Conservation (phyloP, 1,140 invertebrate genomes). For the Pollicipes pollicipes region DNA sequence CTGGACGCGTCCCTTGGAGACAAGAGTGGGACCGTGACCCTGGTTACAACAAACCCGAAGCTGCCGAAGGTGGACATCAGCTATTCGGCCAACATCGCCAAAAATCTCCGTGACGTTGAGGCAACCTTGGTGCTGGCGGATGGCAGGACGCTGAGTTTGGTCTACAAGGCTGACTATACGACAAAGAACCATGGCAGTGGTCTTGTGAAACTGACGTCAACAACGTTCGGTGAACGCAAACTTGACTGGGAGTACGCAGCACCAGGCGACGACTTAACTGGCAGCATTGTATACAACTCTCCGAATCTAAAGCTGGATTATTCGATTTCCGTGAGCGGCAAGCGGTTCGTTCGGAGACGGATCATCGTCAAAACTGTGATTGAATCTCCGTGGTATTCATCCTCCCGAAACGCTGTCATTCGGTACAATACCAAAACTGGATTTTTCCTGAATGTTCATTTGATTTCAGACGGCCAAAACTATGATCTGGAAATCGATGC, state of each 20-base stretch:
- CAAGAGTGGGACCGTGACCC: neutral
- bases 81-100: neutral
- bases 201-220: neutral
- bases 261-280: neutral
- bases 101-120: neutral
- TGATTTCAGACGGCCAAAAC: neutral
- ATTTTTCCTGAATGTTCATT: neutral
- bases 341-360: neutral
- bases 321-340: neutral
- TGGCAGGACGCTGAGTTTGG: neutral
- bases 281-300: neutral
- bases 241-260: neutral
- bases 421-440: neutral
- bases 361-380: neutral
- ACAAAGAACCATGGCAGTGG: neutral
- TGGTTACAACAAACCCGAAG: neutral
- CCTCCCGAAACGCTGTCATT: neutral
- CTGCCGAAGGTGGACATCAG: neutral
- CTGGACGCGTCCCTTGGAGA: neutral
- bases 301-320: neutral
- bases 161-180: neutral
- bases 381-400: neutral
- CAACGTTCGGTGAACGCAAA: neutral
- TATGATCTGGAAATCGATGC: neutral
- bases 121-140: neutral